These are phyloP conservation scores for Leuciscus idus DNA, from an alignment of 2,113 vertebrate genomes.

Conservation along the genomic window DNA sequence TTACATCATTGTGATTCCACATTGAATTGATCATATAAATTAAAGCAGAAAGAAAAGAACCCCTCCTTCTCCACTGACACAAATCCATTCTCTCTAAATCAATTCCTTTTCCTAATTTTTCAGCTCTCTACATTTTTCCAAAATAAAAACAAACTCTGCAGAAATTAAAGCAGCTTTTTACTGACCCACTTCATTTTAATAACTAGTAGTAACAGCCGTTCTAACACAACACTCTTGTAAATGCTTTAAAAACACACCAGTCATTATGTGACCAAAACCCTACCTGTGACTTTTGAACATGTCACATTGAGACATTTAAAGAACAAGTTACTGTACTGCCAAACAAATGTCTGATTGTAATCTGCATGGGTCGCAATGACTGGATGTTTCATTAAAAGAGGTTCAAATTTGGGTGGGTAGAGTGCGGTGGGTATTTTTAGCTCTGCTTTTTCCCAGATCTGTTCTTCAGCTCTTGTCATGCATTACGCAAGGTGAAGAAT, in stretches of 20 bases:
- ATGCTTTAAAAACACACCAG: background rate
- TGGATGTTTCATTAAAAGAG: constrained; percentile 27
- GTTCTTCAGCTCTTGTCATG: background rate
- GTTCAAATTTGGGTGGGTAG: constrained; percentile 39
- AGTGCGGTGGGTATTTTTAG: constrained; percentile 49
- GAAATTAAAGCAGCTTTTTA: constrained; percentile 6
- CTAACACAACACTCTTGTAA: background rate
- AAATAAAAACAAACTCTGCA: background rate
- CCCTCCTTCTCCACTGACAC: background rate
- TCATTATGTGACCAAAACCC: constrained; percentile 35
- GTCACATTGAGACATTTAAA: constrained; percentile 23
- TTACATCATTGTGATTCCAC: background rate
- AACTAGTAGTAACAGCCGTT: background rate
- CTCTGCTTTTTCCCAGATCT: background rate
- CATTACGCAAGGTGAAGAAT: background rate
- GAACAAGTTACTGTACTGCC: constrained; percentile 21
- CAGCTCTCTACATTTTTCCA: background rate
- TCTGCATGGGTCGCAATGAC: constrained; percentile 39
- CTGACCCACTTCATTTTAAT: background rate
- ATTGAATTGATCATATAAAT: background rate
- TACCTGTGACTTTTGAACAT: constrained; percentile 33
- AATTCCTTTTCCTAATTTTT: background rate
- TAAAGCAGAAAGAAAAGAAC: background rate
- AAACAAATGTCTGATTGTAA: constrained; percentile 43
- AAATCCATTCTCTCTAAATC: background rate